Conservation (phyloP, 2,113 vertebrate species). For the Macrotus californicus region DNA sequence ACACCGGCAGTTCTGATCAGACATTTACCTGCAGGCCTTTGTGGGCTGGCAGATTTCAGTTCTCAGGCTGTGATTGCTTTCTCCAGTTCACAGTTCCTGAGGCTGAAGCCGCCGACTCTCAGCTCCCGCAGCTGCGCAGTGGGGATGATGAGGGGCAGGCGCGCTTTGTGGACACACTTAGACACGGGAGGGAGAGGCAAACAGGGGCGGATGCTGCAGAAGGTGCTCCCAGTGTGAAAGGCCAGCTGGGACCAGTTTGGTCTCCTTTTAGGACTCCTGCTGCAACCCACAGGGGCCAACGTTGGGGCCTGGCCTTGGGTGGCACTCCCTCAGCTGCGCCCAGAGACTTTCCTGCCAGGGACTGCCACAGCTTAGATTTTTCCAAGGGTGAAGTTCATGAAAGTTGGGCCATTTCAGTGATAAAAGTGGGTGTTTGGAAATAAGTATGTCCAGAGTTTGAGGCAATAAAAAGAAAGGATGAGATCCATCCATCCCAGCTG, state of each 20-base stretch:
- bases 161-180: not conserved
- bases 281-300: not conserved
- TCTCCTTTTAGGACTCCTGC: not conserved
- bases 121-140: not conserved
- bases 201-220: too few relatives aligned
- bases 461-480: conserved; percentile 57
- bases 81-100: accelerated
- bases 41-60: not conserved
- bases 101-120: too few relatives aligned
- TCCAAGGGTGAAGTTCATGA: conserved; percentile 56
- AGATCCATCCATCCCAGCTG: conserved; percentile 64
- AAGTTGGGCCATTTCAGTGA: conserved; percentile 66
- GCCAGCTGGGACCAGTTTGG: too few relatives aligned
- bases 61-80: not conserved
- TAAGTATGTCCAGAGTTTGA: conserved; percentile 51
- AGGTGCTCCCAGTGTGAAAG: too few relatives aligned
- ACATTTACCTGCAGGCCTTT: not conserved
- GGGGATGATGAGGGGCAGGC: not conserved
- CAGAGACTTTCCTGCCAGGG: not conserved
- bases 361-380: conserved; percentile 25
- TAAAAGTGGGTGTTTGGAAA: conserved; percentile 61
- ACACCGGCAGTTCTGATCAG: not conserved
- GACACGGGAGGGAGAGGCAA: accelerated
- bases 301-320: not conserved
- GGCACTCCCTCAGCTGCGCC: not conserved